phyloP scores from a whole-genome alignment of 1,140 invertebrate genomes.

The Calliopsis andreniformis region DNA sequence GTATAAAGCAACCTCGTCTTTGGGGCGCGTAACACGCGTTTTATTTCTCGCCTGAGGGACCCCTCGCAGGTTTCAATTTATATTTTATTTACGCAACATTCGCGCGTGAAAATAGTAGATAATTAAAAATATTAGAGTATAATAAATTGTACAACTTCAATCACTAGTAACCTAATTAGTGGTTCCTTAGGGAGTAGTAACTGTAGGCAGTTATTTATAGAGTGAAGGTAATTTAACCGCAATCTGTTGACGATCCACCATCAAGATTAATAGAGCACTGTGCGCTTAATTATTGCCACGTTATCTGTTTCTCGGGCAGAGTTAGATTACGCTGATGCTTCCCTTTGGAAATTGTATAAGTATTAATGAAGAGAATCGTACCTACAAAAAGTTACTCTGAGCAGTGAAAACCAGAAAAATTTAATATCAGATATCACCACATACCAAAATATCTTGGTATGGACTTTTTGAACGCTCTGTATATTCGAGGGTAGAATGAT shows the following conservation, averaged over 20 bases:
- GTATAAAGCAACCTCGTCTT: slow-evolving; percentile 39
- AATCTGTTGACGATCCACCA: too few relatives aligned
- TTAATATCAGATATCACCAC: too few relatives aligned
- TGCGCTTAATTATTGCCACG: slow-evolving; percentile 7
- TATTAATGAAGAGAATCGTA: too few relatives aligned
- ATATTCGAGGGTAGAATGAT: too few relatives aligned
- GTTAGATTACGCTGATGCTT: neutral
- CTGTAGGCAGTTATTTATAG: neutral
- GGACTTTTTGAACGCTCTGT: too few relatives aligned
- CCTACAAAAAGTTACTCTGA: too few relatives aligned
- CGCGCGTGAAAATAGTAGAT: too few relatives aligned
- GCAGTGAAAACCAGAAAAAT: too few relatives aligned
- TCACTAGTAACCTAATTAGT: neutral
- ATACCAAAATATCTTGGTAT: too few relatives aligned
- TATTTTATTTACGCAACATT: too few relatives aligned
- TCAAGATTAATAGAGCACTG: neutral
- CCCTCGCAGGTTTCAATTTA: neutral
- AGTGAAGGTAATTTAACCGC: slow-evolving; percentile 6
- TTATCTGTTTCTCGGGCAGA: neutral
- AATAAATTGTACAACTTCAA: neutral
- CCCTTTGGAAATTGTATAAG: too few relatives aligned
- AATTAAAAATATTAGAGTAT: neutral
- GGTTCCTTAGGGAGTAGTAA: neutral
- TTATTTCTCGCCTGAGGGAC: neutral
- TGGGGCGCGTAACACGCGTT: slow-evolving; percentile 23